Evolutionary conservation across 2,797 vertebrate genomes (phyloP).

Genomic region (Garrulus glandarius): DNA sequence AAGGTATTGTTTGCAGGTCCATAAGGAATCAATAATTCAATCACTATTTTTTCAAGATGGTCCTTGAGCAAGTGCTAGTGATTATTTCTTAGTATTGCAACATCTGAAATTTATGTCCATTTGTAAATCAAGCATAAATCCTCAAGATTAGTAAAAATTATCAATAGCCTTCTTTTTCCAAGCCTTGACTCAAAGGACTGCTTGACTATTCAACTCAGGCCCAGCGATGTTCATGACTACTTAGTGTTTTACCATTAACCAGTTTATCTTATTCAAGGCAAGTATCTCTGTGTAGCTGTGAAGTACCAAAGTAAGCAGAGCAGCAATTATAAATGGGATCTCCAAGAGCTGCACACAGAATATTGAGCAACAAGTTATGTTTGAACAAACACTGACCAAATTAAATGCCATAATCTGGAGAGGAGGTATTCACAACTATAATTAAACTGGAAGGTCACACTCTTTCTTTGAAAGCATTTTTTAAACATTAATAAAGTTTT

Average conservation of each 20-base stretch:
- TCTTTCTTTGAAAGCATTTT: background rate
- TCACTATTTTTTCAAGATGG: background rate
- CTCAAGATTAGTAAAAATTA: background rate
- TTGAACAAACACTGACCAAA: background rate
- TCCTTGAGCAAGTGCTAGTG: background rate
- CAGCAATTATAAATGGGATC: background rate
- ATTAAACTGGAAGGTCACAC: background rate
- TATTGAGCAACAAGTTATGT: background rate
- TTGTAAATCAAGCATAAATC: background rate
- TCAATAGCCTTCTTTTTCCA: background rate
- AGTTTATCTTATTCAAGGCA: background rate
- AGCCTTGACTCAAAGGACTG: background rate
- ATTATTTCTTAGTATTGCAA: background rate
- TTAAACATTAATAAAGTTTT: background rate
- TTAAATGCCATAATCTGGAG: background rate
- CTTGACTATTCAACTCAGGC: background rate
- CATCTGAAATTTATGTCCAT: background rate
- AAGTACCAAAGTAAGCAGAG: background rate
- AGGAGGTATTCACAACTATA: background rate
- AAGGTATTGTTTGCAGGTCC: background rate
- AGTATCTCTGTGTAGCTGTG: background rate
- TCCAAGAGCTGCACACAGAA: background rate
- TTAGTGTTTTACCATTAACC: background rate
- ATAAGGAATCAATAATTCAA: background rate
- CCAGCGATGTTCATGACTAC: background rate